Evolutionary conservation across 1,140 invertebrate species (phyloP), one percentile per base, ranked within the genome.

Genomic region (Drosophila obscura): DNA sequence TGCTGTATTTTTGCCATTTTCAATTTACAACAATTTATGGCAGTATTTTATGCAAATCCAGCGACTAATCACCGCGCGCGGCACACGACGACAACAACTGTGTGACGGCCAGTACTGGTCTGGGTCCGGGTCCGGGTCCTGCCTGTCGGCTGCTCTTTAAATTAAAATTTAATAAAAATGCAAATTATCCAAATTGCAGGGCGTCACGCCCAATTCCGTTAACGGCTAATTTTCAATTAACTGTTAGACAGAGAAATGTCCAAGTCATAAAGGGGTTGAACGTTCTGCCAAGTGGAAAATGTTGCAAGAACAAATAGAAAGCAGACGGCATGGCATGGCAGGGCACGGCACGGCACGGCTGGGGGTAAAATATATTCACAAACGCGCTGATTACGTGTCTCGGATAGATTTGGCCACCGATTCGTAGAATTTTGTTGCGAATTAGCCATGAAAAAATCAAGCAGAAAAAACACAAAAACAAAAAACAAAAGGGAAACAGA

Each of bases 331-430:
- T 16, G 16, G 16, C 16, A 16, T 1, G 16, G 19, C 19, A 19
- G 1, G 19, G 19, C 19, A 19, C 1, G 19, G 1, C 19, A 19
- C 19, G 19, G 16, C 16, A 16, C 1, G 24, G 16, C 31, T 24
- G 0, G 31, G 24, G 64, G 22, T 73, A 58, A 80, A 84, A 24
- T 19, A 62, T 84, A 85, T 83, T 67, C 79, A 80, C 76, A 89
- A 88, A 88, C 83, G 84, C 88, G 83, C 77, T 88, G 83, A 88
- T 88, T 88, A 88, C 83, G 77, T 88, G 83, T 88, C 76, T 88
- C 76, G 77, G 65, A 83, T 88, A 83, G 79, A 88, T 87, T 87
- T 81, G 63, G 61, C 62, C 19, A 65, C 24, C 44, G 61, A 62
- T 68, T 72, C 73, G 41, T 11, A 8, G 65, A 75, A 77, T 51